Evolutionary conservation across 2,888 invertebrate species (phyloP), one percentile per base, ranked within the genome.

Genomic region (Phragmatobia fuliginosa): DNA sequence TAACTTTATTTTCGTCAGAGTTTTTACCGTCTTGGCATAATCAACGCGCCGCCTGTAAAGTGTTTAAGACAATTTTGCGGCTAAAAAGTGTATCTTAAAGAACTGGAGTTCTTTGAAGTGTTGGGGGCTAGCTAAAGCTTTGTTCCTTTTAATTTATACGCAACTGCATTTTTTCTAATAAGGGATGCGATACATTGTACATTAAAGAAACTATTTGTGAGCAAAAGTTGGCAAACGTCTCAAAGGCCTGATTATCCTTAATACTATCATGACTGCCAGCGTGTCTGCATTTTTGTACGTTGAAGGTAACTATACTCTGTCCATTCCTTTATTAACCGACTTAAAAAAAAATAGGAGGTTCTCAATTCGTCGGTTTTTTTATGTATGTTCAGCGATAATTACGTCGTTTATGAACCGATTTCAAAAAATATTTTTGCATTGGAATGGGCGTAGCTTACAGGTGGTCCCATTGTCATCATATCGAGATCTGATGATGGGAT

Each of bases 11-110:
- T 92, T 91, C 86, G 87, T 87, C 90, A 73, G 88, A 91, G 88
- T 92, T 91, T 90, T 88, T 81, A 85, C 91, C 89, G 86, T 90
- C 91, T 91, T 91, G 87, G 89, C 90, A 91, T 92, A 93, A 93
- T 93, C 91, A 92, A 91, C 90, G 90, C 86, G 83, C 85, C 83
- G 77, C 78, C 78, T 85, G 84, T 88, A 88, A 92, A 92, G 91
- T 91, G 91, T 92, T 93, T 91, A 91, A 91, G 91, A 90, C 87
- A 91, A 91, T 90, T 91, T 93, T 88, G 89, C 83, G 87, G 89
- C 82, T 78, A 89, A 89, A 91, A 89, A 84, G n/a, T 80, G 85
- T 88, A 88, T 85, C 82, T 86, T 88, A 91, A 92, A 91, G 88
- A 87, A 84, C 81, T 87, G 77, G 74, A 80, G 73, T 77, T 79